Evolutionary conservation across 2,113 vertebrate genomes (phyloP).

Genomic region (Columba livia): DNA sequence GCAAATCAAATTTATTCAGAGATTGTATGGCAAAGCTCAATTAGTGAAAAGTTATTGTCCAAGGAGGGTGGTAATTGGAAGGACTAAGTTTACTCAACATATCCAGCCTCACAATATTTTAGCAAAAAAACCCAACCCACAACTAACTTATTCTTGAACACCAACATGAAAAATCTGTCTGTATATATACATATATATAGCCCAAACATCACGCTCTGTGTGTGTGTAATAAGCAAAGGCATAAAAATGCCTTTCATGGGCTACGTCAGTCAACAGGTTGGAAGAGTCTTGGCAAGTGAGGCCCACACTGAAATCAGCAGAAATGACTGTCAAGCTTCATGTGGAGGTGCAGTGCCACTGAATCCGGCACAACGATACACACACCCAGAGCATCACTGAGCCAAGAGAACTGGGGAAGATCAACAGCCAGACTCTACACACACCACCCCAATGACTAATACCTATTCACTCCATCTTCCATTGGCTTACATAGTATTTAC

Average conservation of each 20-base stretch:
- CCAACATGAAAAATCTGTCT: neutral
- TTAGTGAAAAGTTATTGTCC: neutral
- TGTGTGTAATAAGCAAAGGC: neutral
- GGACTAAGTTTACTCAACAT: neutral
- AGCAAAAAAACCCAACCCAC: neutral
- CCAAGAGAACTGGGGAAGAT: neutral
- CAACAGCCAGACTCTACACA: neutral
- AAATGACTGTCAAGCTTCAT: neutral
- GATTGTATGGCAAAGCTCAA: neutral
- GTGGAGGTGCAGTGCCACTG: neutral
- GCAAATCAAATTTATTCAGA: constrained; percentile 27
- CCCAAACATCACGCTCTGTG: neutral
- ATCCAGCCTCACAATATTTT: neutral
- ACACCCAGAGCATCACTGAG: accelerated
- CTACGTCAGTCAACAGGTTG: neutral
- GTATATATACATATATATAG: neutral
- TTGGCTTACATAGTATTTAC: constrained; percentile 2
- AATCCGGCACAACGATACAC: neutral
- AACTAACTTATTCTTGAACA: neutral
- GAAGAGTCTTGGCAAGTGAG: neutral
- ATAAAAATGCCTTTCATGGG: neutral
- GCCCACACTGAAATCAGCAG: neutral
- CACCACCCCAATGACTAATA: neutral
- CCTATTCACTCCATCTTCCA: neutral
- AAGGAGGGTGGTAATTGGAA: neutral